These are phyloP conservation scores for Notodonta dromedarius DNA, from an alignment of 2,888 invertebrate genomes.

Conservation along the genomic window DNA sequence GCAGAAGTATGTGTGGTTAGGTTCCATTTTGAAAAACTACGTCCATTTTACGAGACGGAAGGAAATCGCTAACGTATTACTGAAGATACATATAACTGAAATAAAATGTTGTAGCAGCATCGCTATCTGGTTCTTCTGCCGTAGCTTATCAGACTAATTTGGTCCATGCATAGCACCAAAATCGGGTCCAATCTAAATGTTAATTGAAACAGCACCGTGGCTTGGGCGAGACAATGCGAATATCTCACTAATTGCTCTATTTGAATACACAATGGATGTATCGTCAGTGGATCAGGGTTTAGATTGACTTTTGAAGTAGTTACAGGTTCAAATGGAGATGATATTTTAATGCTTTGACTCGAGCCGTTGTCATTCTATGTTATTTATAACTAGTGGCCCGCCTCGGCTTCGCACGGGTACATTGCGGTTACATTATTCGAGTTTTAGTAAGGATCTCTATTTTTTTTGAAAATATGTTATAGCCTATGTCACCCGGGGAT, in stretches of 20 bases:
- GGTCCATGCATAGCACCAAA: conserved; percentile 13
- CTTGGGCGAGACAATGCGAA: conserved; percentile 20
- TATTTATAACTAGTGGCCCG: too few relatives aligned
- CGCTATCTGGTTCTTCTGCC: background rate
- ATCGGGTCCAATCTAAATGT: conserved; percentile 34
- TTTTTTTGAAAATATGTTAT: too few relatives aligned
- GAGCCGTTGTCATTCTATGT: too few relatives aligned
- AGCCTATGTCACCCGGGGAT: too few relatives aligned
- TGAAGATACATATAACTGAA: background rate
- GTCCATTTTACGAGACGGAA: too few relatives aligned
- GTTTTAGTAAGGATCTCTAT: too few relatives aligned
- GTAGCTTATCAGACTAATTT: conserved; percentile 8
- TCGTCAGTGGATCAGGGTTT: background rate
- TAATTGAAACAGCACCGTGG: conserved; percentile 31
- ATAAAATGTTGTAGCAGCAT: background rate
- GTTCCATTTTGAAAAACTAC: too few relatives aligned
- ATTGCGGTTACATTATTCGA: too few relatives aligned
- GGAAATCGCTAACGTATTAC: too few relatives aligned
- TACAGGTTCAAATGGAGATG: background rate
- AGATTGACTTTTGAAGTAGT: background rate
- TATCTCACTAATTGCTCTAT: conserved; percentile 7
- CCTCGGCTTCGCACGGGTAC: too few relatives aligned
- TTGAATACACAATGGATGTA: conserved; percentile 4
- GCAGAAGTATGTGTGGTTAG: too few relatives aligned
- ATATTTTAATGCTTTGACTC: too few relatives aligned